Percentiles rank a stretch among this genome's conserved stretches.
Evolutionary conservation across 2,113 vertebrate species (phyloP).

Genomic region (Rhabdornis inornatus): DNA sequence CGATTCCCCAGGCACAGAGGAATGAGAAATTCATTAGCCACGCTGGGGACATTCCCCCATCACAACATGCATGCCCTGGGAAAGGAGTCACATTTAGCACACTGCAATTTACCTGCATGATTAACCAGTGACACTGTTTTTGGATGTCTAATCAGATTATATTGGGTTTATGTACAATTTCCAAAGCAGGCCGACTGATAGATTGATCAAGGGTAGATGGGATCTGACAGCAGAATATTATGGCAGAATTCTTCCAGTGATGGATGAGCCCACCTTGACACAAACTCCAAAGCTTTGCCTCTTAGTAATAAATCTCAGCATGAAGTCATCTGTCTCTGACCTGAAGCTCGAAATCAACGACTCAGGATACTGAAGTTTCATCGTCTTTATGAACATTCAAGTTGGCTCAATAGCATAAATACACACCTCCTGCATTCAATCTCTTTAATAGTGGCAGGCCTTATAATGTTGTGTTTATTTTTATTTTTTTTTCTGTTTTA

Average conservation of each 20-base stretch:
- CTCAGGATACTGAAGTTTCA: slow-evolving; percentile 39
- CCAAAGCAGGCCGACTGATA: slow-evolving; percentile 41
- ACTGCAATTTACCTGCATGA: slow-evolving; percentile 56
- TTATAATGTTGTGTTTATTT: slow-evolving; percentile 53
- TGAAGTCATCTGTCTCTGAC: slow-evolving; percentile 68
- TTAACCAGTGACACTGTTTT: slow-evolving; percentile 13
- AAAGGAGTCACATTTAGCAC: slow-evolving; percentile 2
- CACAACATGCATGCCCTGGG: neutral
- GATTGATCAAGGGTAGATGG: slow-evolving; percentile 52
- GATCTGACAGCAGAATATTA: slow-evolving; percentile 53
- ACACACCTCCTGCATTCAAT: slow-evolving; percentile 32
- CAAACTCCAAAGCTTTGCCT: slow-evolving; percentile 57
- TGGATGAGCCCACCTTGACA: slow-evolving; percentile 52
- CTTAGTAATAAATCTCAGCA: slow-evolving; percentile 58
- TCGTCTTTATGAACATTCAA: slow-evolving; percentile 52
- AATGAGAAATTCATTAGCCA: slow-evolving; percentile 20
- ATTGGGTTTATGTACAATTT: slow-evolving; percentile 42
- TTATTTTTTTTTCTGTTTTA: neutral
- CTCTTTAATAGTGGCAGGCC: slow-evolving; percentile 54
- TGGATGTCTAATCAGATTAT: slow-evolving; percentile 24
- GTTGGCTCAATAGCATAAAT: slow-evolving; percentile 51
- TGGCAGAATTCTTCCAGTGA: slow-evolving; percentile 44
- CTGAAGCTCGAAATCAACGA: slow-evolving; percentile 55
- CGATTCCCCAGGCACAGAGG: neutral
- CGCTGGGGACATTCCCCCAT: neutral